These are phyloP conservation scores for Artibeus jamaicensis DNA, from an alignment of 2,797 vertebrate genomes.

Conservation along the genomic window DNA sequence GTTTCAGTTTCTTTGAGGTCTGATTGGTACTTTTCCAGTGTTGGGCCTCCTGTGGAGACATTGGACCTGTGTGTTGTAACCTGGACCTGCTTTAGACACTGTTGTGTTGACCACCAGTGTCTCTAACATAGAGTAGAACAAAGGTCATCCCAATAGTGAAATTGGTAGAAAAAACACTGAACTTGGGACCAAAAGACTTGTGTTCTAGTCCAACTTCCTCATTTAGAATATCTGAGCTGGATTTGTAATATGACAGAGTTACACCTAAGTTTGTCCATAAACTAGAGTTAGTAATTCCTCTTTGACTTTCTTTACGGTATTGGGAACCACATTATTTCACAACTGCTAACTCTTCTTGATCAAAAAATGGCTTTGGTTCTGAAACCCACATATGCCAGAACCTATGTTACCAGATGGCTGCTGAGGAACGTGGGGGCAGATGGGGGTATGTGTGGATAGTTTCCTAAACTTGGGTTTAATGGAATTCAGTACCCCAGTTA, in stretches of 20 bases:
- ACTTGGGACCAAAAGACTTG: background rate
- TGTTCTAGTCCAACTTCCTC: background rate
- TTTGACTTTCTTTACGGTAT: background rate
- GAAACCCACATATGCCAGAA: background rate
- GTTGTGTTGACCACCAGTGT: background rate
- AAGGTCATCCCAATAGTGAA: background rate
- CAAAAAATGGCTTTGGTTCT: background rate
- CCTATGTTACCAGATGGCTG: background rate
- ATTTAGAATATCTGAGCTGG: background rate
- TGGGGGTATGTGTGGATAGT: background rate
- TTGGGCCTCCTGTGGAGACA: background rate
- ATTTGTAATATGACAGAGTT: background rate
- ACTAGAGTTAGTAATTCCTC: background rate
- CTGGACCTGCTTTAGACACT: background rate
- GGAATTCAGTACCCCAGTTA: background rate
- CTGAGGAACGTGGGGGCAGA: background rate
- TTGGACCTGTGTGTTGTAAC: background rate
- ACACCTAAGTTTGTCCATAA: background rate
- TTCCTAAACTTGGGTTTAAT: background rate
- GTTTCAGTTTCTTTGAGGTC: background rate
- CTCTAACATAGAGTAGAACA: background rate
- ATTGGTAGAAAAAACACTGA: background rate
- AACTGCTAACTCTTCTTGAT: background rate
- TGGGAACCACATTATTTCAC: background rate
- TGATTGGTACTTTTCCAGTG: background rate